A percentile compares a stretch with the other conserved stretches of the same genome.
Evolutionary conservation across 2,888 invertebrate genomes (phyloP).

Genomic region (Amphipoea oculea): DNA sequence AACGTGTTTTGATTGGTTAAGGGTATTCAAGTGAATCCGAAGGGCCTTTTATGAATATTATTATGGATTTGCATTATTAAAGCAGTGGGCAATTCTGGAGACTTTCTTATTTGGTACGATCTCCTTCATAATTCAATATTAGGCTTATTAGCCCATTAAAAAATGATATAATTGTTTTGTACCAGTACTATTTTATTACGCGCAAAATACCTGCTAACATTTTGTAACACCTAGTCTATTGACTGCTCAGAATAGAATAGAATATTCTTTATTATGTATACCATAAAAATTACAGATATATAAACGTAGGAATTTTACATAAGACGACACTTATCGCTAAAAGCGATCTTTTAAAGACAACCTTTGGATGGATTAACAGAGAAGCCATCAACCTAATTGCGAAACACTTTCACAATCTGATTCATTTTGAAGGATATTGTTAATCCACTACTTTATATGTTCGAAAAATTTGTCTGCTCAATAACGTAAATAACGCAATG

Average conservation of each 20-base stretch:
- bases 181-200: background rate
- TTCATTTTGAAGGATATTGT: no score
- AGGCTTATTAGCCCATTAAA: no score
- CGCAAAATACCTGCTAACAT: background rate
- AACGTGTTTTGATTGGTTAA: slow-evolving; percentile 71
- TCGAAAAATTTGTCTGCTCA: no score
- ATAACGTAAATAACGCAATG: no score
- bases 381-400: background rate
- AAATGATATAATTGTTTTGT: background rate
- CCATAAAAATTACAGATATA: no score
- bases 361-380: background rate
- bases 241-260: background rate
- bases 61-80: background rate
- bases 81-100: no score
- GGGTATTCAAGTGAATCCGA: slow-evolving; percentile 65
- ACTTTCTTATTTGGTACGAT: background rate
- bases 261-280: background rate
- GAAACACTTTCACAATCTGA: no score
- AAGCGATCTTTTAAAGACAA: background rate
- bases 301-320: background rate
- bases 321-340: background rate
- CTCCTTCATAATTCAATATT: background rate
- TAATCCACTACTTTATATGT: no score
- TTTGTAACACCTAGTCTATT: background rate
- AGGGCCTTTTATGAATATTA: slow-evolving; percentile 66